Conservation (phyloP, 2,113 vertebrate species). For the Eulemur rufifrons region DNA sequence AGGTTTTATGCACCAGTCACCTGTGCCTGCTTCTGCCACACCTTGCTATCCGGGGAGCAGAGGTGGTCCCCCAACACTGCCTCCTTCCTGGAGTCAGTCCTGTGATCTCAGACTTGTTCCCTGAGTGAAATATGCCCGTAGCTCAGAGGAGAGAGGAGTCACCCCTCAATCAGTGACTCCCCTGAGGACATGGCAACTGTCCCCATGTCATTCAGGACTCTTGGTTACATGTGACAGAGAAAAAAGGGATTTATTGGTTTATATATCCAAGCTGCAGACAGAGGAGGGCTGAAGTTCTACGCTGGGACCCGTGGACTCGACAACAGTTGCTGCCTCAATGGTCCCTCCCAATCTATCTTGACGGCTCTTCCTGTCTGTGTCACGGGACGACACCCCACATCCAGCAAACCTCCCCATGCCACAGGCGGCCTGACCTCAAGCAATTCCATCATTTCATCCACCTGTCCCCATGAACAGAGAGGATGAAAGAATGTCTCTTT, state of each 20-base stretch:
- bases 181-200: not conserved
- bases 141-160: not conserved
- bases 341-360: not conserved
- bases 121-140: too few relatives aligned
- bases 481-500: not conserved
- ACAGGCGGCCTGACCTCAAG: accelerated
- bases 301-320: not conserved
- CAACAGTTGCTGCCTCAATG: not conserved
- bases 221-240: not conserved
- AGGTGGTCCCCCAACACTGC: not conserved
- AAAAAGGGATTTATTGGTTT: not conserved
- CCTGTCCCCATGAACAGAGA: not conserved
- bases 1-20: not conserved
- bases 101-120: not conserved
- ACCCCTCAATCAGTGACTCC: not conserved
- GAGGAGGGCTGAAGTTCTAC: not conserved
- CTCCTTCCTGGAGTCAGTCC: not conserved
- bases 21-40: not conserved
- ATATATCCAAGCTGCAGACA: not conserved
- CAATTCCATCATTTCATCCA: not conserved
- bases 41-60: not conserved
- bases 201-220: too few relatives aligned
- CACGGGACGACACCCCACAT: not conserved
- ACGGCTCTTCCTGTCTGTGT: accelerated
- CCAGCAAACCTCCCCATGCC: not conserved